These are phyloP conservation scores for Laothoe populi DNA, from an alignment of 2,888 invertebrate genomes.

Conservation along the genomic window DNA sequence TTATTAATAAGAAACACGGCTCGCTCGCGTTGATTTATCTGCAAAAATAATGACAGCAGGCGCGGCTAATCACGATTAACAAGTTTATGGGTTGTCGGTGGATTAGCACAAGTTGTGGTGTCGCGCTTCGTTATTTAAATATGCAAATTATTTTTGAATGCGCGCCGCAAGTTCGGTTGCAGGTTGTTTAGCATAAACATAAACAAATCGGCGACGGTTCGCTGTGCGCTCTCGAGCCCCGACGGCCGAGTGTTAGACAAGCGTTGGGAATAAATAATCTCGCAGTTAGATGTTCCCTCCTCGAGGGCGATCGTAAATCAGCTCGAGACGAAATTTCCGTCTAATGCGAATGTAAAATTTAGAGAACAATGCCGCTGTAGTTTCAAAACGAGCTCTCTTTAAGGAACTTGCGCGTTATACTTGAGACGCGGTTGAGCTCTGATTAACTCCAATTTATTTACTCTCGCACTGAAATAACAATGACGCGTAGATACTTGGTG, in stretches of 20 bases:
- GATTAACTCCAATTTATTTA: constrained; percentile 50
- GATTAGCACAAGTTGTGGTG: constrained; percentile 57
- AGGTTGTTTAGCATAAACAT: constrained; percentile 76
- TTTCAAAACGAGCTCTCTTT: constrained; percentile 58
- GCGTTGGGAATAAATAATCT: constrained; percentile 70
- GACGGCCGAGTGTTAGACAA: constrained; percentile 57
- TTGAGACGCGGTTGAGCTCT: constrained; percentile 58
- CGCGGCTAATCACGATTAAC: constrained; percentile 64
- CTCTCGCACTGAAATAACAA: constrained; percentile 23
- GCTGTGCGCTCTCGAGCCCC: constrained; percentile 15
- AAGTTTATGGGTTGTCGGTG: constrained; percentile 53
- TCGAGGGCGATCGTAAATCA: constrained; percentile 72
- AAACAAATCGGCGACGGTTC: constrained; percentile 62
- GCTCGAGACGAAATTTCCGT: constrained; percentile 69
- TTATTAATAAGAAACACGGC: constrained; percentile 74
- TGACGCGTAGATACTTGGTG: constrained; percentile 21
- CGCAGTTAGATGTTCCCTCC: constrained; percentile 66
- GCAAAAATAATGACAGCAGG: constrained; percentile 60
- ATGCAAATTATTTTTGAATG: constrained; percentile 75
- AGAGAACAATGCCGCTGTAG: constrained; percentile 66
- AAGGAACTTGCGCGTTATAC: constrained; percentile 59
- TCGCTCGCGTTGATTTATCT: constrained; percentile 66
- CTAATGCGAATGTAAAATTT: constrained; percentile 75
- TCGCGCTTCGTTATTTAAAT: constrained; percentile 64
- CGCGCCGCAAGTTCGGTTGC: constrained; percentile 62